Evolutionary conservation across 2,113 vertebrate genomes (phyloP).

Genomic region (Microcebus lehilahytsara): DNA sequence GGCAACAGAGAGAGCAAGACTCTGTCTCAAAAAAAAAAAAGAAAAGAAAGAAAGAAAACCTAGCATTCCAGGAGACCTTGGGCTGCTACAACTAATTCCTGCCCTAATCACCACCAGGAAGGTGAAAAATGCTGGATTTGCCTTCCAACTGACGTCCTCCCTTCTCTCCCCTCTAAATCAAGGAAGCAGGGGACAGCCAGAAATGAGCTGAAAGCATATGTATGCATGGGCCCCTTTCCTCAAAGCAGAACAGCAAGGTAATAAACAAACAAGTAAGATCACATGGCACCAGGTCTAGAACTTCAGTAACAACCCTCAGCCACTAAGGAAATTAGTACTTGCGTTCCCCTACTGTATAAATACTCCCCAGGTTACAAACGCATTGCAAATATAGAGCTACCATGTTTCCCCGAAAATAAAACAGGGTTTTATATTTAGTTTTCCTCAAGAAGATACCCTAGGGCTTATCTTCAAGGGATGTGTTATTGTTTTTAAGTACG

Average conservation of each 20-base stretch:
- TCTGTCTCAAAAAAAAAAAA: too few relatives aligned
- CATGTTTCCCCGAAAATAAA: too few relatives aligned
- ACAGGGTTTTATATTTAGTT: too few relatives aligned
- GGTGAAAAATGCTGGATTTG: not conserved
- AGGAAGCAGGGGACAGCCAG: not conserved
- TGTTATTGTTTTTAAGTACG: too few relatives aligned
- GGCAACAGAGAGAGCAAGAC: too few relatives aligned
- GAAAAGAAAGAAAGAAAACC: not conserved
- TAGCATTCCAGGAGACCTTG: not conserved
- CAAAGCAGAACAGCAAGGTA: not conserved
- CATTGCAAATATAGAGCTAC: not conserved
- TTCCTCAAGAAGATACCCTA: too few relatives aligned
- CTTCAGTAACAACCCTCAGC: not conserved
- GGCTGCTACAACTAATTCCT: not conserved
- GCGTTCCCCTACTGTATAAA: not conserved
- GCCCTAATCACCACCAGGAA: not conserved
- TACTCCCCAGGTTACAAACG: not conserved
- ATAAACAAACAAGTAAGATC: not conserved
- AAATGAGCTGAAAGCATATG: not conserved
- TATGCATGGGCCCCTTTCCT: not conserved
- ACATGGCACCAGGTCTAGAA: not conserved
- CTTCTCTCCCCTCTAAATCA: not conserved
- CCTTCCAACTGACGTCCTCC: not conserved
- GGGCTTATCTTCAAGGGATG: too few relatives aligned
- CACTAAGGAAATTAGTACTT: not conserved